Evolutionary conservation across 2,888 invertebrate species (phyloP).

Genomic region (Limnephilus auricula): DNA sequence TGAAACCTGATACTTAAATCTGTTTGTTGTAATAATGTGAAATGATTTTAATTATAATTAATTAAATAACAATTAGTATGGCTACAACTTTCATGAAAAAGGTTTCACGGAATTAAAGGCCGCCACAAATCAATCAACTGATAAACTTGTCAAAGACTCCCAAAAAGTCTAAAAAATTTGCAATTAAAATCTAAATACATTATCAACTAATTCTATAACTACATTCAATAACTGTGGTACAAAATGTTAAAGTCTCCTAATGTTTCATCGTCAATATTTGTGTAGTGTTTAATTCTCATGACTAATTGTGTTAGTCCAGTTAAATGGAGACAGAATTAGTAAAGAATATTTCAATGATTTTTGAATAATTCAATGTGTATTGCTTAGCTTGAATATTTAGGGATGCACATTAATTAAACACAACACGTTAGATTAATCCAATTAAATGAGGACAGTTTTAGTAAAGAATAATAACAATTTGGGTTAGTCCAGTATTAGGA

Average conservation of each 20-base stretch:
- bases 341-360: no score
- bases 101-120: background rate
- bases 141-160: conserved; percentile 47
- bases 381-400: no score
- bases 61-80: background rate
- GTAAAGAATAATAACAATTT: no score
- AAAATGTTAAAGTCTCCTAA: conserved; percentile 42
- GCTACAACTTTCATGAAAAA: background rate
- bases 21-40: no score
- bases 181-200: conserved; percentile 48
- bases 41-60: background rate
- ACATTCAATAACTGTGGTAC: conserved; percentile 50
- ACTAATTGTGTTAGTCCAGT: background rate
- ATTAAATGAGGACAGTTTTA: no score
- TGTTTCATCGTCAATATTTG: conserved; percentile 35
- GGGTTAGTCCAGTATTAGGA: no score
- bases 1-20: background rate
- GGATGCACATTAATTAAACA: no score
- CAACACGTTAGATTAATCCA: no score
- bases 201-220: conserved; percentile 25
- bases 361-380: no score
- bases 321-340: no score
- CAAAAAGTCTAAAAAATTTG: conserved; percentile 44
- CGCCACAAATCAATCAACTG: background rate
- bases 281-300: background rate